Evolutionary conservation across 2,888 invertebrate genomes (phyloP).

Genomic region (Eupithecia abbreviata): DNA sequence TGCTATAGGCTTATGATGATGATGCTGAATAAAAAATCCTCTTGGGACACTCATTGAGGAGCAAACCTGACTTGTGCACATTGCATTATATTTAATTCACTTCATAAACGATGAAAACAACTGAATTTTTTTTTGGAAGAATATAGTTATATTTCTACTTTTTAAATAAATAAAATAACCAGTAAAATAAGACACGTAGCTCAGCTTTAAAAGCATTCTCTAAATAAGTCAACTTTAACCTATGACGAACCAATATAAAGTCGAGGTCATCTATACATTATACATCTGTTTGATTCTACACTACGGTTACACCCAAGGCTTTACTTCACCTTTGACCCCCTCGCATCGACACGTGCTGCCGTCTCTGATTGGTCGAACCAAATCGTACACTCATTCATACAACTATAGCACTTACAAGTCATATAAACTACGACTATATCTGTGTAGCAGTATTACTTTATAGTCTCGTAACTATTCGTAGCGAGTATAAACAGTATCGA

Average conservation of each 20-base stretch:
- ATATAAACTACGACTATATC: slow-evolving; percentile 8
- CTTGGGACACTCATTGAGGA: too few relatives aligned
- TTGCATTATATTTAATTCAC: too few relatives aligned
- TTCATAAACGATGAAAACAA: too few relatives aligned
- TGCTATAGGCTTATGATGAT: too few relatives aligned
- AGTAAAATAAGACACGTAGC: too few relatives aligned
- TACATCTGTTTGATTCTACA: slow-evolving; percentile 22
- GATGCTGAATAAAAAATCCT: too few relatives aligned
- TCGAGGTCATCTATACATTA: neutral
- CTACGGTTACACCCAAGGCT: slow-evolving; percentile 58
- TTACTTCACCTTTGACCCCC: slow-evolving; percentile 71
- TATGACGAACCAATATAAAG: neutral
- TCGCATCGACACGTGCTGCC: slow-evolving; percentile 72
- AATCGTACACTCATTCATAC: slow-evolving; percentile 56
- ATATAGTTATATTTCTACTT: too few relatives aligned
- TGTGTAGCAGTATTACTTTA: slow-evolving; percentile 24
- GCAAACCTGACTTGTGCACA: too few relatives aligned
- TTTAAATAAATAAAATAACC: too few relatives aligned
- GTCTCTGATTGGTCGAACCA: slow-evolving; percentile 71
- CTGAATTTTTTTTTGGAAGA: too few relatives aligned
- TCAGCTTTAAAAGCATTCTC: neutral
- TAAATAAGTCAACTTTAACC: neutral
- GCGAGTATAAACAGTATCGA: slow-evolving; percentile 22
- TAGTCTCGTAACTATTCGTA: slow-evolving; percentile 30
- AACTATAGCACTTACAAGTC: slow-evolving; percentile 18